Conservation (phyloP, 37 sponge, comb jelly and placozoan genomes). For the Haliclona indistincta region DNA sequence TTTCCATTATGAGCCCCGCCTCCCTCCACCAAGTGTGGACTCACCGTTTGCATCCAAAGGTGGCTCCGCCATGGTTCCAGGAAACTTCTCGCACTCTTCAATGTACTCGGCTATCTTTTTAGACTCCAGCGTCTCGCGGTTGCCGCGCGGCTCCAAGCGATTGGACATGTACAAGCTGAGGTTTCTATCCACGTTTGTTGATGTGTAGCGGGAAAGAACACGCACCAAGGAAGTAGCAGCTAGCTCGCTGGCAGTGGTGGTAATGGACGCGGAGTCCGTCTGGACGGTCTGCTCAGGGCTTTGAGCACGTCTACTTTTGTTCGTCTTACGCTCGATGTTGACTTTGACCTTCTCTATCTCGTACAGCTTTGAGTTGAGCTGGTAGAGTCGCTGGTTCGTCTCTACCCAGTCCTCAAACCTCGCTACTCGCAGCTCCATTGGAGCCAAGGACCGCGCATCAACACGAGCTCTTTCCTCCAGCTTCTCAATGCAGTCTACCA, state of each 20-base stretch:
- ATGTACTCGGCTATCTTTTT: conserved; percentile 51
- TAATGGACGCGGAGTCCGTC: neutral
- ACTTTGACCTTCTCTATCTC: conserved; percentile 51
- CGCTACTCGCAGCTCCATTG: conserved; percentile 23
- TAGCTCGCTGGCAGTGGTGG: neutral
- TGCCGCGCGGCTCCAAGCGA: neutral
- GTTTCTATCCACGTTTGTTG: neutral
- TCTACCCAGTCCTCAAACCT: conserved; percentile 56
- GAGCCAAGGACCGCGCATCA: conserved; percentile 13
- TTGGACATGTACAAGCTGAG: neutral
- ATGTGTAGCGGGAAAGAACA: neutral
- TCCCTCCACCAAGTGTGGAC: too few relatives aligned
- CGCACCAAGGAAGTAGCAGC: neutral
- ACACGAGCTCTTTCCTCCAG: conserved; percentile 11
- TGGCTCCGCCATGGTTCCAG: neutral
- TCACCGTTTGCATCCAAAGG: neutral
- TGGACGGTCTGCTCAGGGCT: neutral
- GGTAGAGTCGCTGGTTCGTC: conserved; percentile 43
- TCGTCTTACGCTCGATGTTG: conserved; percentile 14
- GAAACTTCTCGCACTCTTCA: conserved; percentile 9
- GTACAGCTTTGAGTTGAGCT: conserved; percentile 48
- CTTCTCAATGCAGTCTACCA: conserved; percentile 8
- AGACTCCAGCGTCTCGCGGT: conserved; percentile 16
- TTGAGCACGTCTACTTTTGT: neutral
- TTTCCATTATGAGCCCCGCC: too few relatives aligned